These are phyloP conservation scores for Cydia pomonella DNA, from an alignment of 1,140 invertebrate species.

Conservation along the genomic window DNA sequence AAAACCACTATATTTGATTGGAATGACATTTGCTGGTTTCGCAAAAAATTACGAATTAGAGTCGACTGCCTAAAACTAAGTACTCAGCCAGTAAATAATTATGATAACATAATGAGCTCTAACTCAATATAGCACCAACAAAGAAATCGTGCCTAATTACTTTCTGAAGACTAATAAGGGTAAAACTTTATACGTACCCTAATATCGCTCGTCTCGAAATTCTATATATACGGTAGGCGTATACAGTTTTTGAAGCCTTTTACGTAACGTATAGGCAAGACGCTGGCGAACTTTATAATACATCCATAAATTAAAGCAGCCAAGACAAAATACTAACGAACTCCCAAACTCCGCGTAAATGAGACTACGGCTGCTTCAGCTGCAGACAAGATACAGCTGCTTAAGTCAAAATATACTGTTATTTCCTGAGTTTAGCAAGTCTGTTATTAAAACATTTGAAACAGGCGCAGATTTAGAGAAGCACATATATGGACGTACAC, in stretches of 20 bases:
- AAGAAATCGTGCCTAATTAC: background rate
- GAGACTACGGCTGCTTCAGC: conserved; percentile 34
- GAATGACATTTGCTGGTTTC: no score
- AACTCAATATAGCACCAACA: background rate
- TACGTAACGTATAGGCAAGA: conserved; percentile 11
- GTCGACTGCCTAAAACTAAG: no score
- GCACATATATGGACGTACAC: background rate
- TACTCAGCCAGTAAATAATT: no score
- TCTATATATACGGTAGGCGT: background rate
- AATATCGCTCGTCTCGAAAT: background rate
- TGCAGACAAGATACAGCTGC: conserved; percentile 14
- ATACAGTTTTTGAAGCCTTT: conserved; percentile 16
- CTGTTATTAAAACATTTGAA: conserved; percentile 17
- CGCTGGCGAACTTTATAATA: conserved; percentile 28
- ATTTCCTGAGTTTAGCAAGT: background rate
- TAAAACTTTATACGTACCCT: background rate
- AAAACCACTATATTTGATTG: no score
- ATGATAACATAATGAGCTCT: no score
- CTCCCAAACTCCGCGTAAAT: conserved; percentile 37
- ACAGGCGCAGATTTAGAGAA: conserved; percentile 4
- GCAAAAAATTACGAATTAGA: no score
- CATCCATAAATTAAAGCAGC: conserved; percentile 38
- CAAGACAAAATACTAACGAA: conserved; percentile 39
- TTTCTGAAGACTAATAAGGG: background rate
- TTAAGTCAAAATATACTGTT: conserved; percentile 20